These are phyloP conservation scores for Polyodon spathula DNA, from an alignment of 2,113 vertebrate species.

Conservation along the genomic window DNA sequence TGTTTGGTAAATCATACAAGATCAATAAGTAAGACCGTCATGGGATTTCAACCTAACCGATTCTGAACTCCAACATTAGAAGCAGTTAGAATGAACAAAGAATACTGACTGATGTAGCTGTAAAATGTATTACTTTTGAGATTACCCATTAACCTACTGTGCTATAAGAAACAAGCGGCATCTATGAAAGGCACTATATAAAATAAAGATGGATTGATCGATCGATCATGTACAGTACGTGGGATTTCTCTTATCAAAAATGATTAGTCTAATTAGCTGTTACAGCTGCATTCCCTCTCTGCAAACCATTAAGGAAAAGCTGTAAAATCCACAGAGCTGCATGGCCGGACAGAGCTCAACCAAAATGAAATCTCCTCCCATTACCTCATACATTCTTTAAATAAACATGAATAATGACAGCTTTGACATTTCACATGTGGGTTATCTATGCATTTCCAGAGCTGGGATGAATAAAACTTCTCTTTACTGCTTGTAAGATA, in stretches of 20 bases:
- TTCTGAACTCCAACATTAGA: too few species aligned
- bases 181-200: too few species aligned
- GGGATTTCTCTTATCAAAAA: neutral
- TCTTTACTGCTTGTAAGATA: constrained; percentile 28
- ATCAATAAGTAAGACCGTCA: too few species aligned
- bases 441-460: constrained; percentile 22
- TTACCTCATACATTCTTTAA: constrained; percentile 77
- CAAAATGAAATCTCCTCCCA: constrained; percentile 62
- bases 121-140: too few species aligned
- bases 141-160: too few species aligned
- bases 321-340: constrained; percentile 3
- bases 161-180: too few species aligned
- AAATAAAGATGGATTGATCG: too few species aligned
- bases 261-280: neutral
- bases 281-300: neutral
- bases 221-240: neutral
- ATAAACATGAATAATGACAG: constrained; percentile 60
- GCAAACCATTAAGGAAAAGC: neutral
- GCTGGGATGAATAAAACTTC: constrained; percentile 12
- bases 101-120: too few species aligned
- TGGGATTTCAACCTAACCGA: too few species aligned
- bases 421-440: constrained; percentile 66
- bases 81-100: too few species aligned
- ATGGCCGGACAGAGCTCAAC: constrained; percentile 19
- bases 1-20: too few species aligned